Percentiles rank a stretch among this genome's conserved stretches.
Conservation (phyloP, 2,888 invertebrate species). For the Coronaproctus castanopsis region DNA sequence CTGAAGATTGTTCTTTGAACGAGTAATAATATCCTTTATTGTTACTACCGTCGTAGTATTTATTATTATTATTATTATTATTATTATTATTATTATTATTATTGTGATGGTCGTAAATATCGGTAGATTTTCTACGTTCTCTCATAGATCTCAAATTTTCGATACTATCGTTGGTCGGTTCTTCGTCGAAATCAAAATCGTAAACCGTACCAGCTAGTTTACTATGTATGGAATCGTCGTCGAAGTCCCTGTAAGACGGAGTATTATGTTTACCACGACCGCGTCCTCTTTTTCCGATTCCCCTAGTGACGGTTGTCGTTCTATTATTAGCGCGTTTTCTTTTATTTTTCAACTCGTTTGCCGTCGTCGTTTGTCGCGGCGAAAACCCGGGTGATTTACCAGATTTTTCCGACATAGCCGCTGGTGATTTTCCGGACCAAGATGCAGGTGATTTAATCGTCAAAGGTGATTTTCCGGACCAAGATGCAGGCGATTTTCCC, state of each 20-base stretch:
- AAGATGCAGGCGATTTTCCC: too few relatives aligned
- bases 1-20: neutral
- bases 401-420: slow-evolving; percentile 10
- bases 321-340: slow-evolving; percentile 28
- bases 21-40: too few relatives aligned
- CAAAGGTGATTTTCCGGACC: too few relatives aligned
- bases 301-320: slow-evolving; percentile 28
- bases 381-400: neutral
- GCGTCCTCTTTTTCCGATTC: slow-evolving; percentile 24
- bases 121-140: slow-evolving; percentile 46
- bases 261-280: slow-evolving; percentile 27
- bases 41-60: too few relatives aligned
- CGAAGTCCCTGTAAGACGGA: slow-evolving; percentile 22
- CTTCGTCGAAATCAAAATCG: slow-evolving; percentile 65
- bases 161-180: slow-evolving; percentile 35
- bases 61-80: neutral
- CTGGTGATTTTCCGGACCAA: slow-evolving; percentile 11
- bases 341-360: slow-evolving; percentile 15
- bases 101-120: neutral
- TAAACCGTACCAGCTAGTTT: slow-evolving; percentile 72
- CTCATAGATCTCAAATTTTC: slow-evolving; percentile 58
- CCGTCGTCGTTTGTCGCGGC: neutral
- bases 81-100: neutral
- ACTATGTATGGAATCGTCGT: slow-evolving; percentile 50
- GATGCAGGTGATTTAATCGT: slow-evolving; percentile 8